Base-by-base conservation (phyloP, 1,140 invertebrate species). In the Cyrtorhinus lividipennis region DNA sequence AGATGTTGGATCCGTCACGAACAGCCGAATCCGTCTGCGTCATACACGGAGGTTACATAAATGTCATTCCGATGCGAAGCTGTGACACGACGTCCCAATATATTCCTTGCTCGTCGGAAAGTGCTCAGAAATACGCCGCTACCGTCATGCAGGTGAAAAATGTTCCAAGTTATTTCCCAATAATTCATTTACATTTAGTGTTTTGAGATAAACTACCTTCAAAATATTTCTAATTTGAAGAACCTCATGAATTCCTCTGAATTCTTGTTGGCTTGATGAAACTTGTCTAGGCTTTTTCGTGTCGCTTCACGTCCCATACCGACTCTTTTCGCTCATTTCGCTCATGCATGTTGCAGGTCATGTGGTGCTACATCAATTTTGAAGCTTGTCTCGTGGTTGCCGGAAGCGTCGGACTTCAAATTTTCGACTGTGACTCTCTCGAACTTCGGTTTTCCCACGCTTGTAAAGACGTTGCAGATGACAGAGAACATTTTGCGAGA, bases 391-490 rank as follows among this genome's bases (percentile, higher is more conserved):
- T 71, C 12, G 67, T 69, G 12, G 66, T 70, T 2, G 66, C 68
- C 13, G 70, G 69, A 57, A 69, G 64, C 56, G 53, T 65, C 1
- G 70, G 70, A 23, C 61, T 71, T 2, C 69, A 70, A 64, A 60
- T 71, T 44, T 71, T 69, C 67, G 67, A 70, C 63, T 61, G 59
- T 22, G 61, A 66, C 30, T 64, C 62, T 1, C 56, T 66, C 23
- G 63, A 63, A 20, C 66, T 65, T 26, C 45, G 65, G 26, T 71
- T 69, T 56, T 67, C 66, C 25, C 68, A 70, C 30, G 64, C 67
- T 22, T 70, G 68, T 53, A 63, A 59, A 22, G 67, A 68, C 62
- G 45, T 64, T 0, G 61, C 60, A 22, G 53, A 44, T 12, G 48
- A 48, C 20, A 59, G 56, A 18, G 65, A 62, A 24, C 25, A 48